Percentiles rank a stretch among this genome's conserved stretches.
phyloP scores from a whole-genome alignment of 2,797 vertebrate genomes.

The Bufotes viridis region DNA sequence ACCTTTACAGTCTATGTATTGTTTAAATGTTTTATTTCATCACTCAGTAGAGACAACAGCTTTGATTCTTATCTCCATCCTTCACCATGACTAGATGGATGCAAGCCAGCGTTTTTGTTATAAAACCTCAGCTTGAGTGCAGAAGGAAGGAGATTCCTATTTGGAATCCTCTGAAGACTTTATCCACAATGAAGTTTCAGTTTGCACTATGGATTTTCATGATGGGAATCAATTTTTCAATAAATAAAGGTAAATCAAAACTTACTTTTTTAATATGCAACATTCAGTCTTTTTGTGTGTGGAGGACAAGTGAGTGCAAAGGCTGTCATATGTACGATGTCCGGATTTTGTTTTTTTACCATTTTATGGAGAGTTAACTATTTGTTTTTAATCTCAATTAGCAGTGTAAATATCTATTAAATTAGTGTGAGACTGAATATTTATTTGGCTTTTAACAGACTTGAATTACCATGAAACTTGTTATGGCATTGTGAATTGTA shows the following conservation, averaged over 20 bases:
- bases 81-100: background rate
- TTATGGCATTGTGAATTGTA: too few species aligned
- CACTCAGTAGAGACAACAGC: background rate
- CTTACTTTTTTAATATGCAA: background rate
- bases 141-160: constrained; percentile 15
- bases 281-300: background rate
- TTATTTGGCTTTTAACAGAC: too few species aligned
- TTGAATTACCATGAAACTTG: too few species aligned
- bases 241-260: constrained; percentile 36
- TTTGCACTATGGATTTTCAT: constrained; percentile 44
- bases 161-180: constrained; percentile 9
- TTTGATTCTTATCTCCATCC: constrained; percentile 1
- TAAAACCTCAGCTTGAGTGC: constrained; percentile 32
- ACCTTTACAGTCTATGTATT: background rate
- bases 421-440: background rate
- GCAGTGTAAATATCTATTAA: background rate
- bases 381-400: background rate
- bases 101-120: constrained; percentile 20
- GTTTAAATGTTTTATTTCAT: background rate
- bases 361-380: background rate
- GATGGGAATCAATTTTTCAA: constrained; percentile 28
- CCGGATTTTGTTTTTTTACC: too few species aligned
- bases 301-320: background rate
- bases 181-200: constrained; percentile 34
- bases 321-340: too few species aligned